Percentiles rank a stretch among this genome's conserved stretches.
Conservation (phyloP, 2,888 invertebrate species). For the Pseudanteris insignis region DNA sequence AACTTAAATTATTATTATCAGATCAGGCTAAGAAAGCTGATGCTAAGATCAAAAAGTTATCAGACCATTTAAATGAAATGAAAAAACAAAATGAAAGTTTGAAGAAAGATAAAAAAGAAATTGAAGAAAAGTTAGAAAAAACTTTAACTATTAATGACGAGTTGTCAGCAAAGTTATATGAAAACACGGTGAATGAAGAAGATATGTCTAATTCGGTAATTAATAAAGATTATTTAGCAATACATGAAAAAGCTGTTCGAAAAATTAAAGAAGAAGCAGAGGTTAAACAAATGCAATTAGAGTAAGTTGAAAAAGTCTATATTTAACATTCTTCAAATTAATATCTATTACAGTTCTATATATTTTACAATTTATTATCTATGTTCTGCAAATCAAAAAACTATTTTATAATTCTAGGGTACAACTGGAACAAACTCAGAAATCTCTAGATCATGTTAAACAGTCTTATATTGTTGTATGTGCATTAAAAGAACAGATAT, state of each 20-base stretch:
- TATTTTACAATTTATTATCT: too few relatives aligned
- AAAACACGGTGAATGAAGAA: slow-evolving; percentile 52
- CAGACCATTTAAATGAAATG: slow-evolving; percentile 55
- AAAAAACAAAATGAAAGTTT: slow-evolving; percentile 54
- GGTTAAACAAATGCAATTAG: slow-evolving; percentile 58
- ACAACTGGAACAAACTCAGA: slow-evolving; percentile 62
- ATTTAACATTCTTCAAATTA: too few relatives aligned
- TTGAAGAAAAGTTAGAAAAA: slow-evolving; percentile 56
- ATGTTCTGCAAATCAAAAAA: too few relatives aligned
- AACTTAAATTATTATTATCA: slow-evolving; percentile 58
- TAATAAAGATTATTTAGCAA: slow-evolving; percentile 61
- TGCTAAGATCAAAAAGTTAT: slow-evolving; percentile 58
- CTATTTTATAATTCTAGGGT: too few relatives aligned
- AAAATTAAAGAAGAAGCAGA: slow-evolving; percentile 58
- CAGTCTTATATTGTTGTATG: slow-evolving; percentile 69
- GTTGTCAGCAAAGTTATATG: slow-evolving; percentile 51
- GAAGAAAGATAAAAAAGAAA: slow-evolving; percentile 51
- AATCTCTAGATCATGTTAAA: slow-evolving; percentile 59
- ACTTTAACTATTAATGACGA: slow-evolving; percentile 55
- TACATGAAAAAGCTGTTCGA: slow-evolving; percentile 61
- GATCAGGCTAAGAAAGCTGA: slow-evolving; percentile 59
- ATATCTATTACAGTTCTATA: too few relatives aligned
- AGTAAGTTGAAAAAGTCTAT: slow-evolving; percentile 54
- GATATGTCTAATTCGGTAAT: slow-evolving; percentile 54
- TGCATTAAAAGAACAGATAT: slow-evolving; percentile 71